A percentile compares a stretch with the other conserved stretches of the same genome.
These are phyloP conservation scores for Mythimna pallens DNA, from an alignment of 2,888 invertebrate genomes.

Conservation along the genomic window DNA sequence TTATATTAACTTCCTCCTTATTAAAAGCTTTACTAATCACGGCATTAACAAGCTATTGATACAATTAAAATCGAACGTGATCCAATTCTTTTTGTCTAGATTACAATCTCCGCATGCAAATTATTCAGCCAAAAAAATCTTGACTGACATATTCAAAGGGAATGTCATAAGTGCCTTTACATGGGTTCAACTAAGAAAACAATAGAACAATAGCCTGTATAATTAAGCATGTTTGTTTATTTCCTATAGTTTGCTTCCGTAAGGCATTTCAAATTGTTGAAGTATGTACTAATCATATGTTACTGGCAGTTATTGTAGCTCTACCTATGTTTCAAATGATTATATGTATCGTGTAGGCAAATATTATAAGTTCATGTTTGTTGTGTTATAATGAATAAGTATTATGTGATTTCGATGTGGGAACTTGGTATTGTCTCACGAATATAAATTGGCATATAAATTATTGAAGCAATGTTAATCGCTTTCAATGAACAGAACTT, in stretches of 20 bases:
- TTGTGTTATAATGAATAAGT: neutral
- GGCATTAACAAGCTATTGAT: constrained; percentile 21
- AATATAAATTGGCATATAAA: constrained; percentile 21
- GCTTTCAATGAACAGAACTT: neutral
- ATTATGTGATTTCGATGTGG: constrained; percentile 14
- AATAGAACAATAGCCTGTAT: constrained; percentile 75
- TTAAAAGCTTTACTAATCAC: constrained; percentile 4
- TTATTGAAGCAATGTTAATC: constrained; percentile 29
- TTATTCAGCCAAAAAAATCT: constrained; percentile 53
- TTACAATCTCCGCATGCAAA: constrained; percentile 67
- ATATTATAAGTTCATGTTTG: neutral
- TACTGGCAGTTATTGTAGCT: neutral
- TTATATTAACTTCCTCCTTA: neutral
- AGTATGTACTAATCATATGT: constrained; percentile 40
- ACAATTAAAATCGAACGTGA: constrained; percentile 39
- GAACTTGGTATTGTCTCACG: constrained; percentile 33
- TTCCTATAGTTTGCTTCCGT: constrained; percentile 73
- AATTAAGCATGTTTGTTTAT: constrained; percentile 70
- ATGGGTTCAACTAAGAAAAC: constrained; percentile 64
- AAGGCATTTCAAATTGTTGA: constrained; percentile 31
- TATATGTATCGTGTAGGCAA: neutral
- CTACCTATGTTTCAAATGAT: neutral
- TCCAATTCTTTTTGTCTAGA: constrained; percentile 52
- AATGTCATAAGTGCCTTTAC: constrained; percentile 40
- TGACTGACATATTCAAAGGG: constrained; percentile 74